Evolutionary conservation across 2,797 vertebrate genomes (phyloP).

Genomic region (Lutjanus argentimaculatus): DNA sequence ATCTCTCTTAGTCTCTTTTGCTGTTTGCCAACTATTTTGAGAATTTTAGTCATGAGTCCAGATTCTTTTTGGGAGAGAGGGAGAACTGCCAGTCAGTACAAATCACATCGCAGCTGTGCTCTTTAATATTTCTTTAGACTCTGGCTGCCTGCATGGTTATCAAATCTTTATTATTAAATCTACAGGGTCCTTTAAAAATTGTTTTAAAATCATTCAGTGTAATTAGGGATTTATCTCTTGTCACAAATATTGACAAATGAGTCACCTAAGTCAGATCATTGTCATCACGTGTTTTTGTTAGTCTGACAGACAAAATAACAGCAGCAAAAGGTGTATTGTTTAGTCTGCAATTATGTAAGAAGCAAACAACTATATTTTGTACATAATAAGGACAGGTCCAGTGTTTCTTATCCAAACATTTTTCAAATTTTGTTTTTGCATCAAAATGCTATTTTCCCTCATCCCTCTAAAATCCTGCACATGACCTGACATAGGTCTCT

Average conservation of each 20-base stretch:
- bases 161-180: neutral
- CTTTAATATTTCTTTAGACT: neutral
- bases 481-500: neutral
- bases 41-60: neutral
- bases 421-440: no score
- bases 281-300: no score
- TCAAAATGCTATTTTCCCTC: no score
- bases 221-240: neutral
- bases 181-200: neutral
- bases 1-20: neutral
- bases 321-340: neutral
- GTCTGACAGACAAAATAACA: neutral
- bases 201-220: neutral
- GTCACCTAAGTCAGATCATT: no score
- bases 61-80: neutral
- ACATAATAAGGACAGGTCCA: neutral
- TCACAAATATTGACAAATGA: no score
- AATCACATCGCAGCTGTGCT: neutral
- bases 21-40: neutral
- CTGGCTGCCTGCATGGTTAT: neutral
- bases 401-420: no score
- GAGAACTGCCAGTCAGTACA: neutral
- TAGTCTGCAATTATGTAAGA: neutral
- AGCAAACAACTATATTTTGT: neutral
- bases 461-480: neutral